phyloP scores from a whole-genome alignment of 2,888 invertebrate genomes.

The Drosophila rubida region DNA sequence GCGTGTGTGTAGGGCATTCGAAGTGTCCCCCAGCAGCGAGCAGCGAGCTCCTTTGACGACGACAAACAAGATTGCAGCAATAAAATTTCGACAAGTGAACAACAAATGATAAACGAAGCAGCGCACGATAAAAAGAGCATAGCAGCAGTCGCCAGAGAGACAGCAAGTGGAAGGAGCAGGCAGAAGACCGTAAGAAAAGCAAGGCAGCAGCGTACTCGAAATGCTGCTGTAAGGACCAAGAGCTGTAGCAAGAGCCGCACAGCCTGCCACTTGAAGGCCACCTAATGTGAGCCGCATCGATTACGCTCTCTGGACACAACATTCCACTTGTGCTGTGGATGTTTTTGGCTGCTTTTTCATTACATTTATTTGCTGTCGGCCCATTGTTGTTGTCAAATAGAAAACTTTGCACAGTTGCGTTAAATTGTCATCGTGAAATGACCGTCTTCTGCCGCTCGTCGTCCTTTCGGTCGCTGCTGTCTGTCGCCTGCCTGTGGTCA shows the following conservation, averaged over 20 bases:
- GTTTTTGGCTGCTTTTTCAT: conserved; percentile 56
- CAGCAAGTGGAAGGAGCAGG: not conserved
- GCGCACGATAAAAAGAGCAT: conserved; percentile 68
- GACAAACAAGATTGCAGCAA: conserved; percentile 81
- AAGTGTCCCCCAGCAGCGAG: conserved; percentile 60
- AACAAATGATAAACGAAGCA: conserved; percentile 81
- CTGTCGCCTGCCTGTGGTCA: conserved; percentile 43
- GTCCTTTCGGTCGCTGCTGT: conserved; percentile 21
- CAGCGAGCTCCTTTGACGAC: conserved; percentile 67
- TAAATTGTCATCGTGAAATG: conserved; percentile 75
- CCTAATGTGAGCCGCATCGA: conserved; percentile 75
- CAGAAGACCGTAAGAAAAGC: conserved; percentile 9
- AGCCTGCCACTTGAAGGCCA: conserved; percentile 24
- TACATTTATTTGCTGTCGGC: conserved; percentile 50
- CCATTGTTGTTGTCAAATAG: conserved; percentile 44
- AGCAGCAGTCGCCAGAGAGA: conserved; percentile 3
- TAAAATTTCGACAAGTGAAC: conserved; percentile 82
- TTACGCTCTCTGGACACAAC: conserved; percentile 55
- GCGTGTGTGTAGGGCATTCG: conserved; percentile 22
- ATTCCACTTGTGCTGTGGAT: conserved; percentile 23
- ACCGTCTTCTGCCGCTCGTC: conserved; percentile 16
- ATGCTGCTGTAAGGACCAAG: conserved; percentile 45
- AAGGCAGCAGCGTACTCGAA: conserved; percentile 54
- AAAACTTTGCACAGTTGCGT: conserved; percentile 64
- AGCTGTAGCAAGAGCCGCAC: conserved; percentile 13